Percentiles rank a stretch among this genome's conserved stretches.
phyloP scores from a whole-genome alignment of 2,888 invertebrate genomes.

The Ischnus inquisitorius region DNA sequence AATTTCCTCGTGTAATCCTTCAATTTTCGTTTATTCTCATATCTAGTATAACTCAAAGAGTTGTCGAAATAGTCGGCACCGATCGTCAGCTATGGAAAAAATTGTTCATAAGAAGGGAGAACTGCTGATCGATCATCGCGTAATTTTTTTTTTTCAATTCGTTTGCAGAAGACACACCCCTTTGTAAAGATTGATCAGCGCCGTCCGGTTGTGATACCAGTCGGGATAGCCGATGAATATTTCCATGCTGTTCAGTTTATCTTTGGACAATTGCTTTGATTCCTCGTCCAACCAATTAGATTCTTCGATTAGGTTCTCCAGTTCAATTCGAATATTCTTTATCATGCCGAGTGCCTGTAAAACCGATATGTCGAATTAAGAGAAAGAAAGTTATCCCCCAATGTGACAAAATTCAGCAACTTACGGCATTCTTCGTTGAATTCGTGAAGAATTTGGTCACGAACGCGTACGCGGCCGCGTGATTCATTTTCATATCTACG shows the following conservation, averaged over 20 bases:
- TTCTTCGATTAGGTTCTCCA: constrained; percentile 85
- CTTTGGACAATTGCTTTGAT: constrained; percentile 85
- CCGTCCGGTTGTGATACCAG: neutral
- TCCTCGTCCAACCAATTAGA: constrained; percentile 87
- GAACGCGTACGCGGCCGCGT: constrained; percentile 41
- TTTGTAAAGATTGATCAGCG: neutral
- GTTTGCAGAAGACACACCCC: neutral
- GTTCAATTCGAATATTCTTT: constrained; percentile 86
- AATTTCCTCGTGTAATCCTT: neutral
- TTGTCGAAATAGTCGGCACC: constrained; percentile 28
- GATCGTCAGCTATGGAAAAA: neutral
- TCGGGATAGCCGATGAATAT: neutral
- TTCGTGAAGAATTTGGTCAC: constrained; percentile 41
- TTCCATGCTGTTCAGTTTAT: neutral
- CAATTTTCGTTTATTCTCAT: constrained; percentile 31
- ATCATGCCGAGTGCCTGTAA: constrained; percentile 85
- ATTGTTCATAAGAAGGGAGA: neutral
- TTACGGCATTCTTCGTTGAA: neutral
- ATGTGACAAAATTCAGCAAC: neutral
- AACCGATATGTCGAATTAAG: neutral
- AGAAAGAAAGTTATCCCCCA: neutral
- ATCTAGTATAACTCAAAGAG: constrained; percentile 51
- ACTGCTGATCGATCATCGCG: neutral
- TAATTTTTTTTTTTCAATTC: neutral
- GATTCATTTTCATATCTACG: constrained; percentile 23